phyloP scores from a whole-genome alignment of 2,113 vertebrate genomes.

The Aegithalos caudatus region DNA sequence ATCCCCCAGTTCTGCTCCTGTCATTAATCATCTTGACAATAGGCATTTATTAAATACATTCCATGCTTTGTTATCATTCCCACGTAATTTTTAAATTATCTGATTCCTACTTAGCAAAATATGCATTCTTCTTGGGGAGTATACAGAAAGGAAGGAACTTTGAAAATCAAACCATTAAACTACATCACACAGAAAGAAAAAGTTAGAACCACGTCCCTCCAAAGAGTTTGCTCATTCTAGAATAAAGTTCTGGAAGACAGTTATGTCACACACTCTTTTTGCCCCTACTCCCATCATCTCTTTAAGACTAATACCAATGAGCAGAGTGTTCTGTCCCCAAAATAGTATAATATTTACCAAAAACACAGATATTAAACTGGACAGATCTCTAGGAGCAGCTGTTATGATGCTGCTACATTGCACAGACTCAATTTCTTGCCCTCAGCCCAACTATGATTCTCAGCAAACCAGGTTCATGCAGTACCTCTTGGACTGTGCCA shows the following conservation, averaged over 20 bases:
- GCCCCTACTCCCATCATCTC: background rate
- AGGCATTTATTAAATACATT: background rate
- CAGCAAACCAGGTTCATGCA: background rate
- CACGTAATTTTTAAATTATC: background rate
- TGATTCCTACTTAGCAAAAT: background rate
- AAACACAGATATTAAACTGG: background rate
- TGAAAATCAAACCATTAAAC: background rate
- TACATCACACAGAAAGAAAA: background rate
- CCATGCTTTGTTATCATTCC: background rate
- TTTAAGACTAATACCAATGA: background rate
- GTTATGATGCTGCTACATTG: background rate
- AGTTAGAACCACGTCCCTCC: background rate
- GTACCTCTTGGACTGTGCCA: constrained; percentile 93
- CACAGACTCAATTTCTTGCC: background rate
- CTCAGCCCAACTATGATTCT: background rate
- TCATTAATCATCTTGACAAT: background rate
- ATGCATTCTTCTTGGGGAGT: background rate
- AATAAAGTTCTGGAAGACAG: background rate
- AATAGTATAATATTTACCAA: background rate
- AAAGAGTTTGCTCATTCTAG: background rate
- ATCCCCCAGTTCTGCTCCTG: background rate
- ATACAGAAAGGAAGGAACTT: background rate
- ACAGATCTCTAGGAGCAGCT: background rate
- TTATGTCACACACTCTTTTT: background rate
- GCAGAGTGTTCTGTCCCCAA: background rate